These are phyloP conservation scores for Rhinolophus ferrumequinum DNA, from an alignment of 2,113 vertebrate genomes.

Conservation along the genomic window DNA sequence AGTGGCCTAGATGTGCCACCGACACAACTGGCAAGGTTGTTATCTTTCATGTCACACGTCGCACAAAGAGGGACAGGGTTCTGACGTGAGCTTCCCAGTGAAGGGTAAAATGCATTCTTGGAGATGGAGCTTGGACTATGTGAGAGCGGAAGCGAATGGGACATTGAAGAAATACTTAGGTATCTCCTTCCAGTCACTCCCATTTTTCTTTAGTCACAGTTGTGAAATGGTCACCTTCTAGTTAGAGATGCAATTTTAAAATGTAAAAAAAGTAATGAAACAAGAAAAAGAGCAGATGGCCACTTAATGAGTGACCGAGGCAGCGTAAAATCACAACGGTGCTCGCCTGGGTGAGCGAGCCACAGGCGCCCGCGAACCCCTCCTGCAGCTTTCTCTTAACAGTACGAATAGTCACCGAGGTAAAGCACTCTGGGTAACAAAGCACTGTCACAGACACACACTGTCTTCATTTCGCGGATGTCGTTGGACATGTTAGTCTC, in stretches of 20 bases:
- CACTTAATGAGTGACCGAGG: not conserved
- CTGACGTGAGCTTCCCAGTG: not conserved
- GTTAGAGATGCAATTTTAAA: not conserved
- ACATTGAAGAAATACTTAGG: not conserved
- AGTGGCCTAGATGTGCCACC: not conserved
- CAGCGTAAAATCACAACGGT: not conserved
- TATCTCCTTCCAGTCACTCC: not conserved
- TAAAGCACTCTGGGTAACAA: not conserved
- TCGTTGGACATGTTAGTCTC: not conserved
- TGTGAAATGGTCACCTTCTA: not conserved
- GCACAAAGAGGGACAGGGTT: not conserved
- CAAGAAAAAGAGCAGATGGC: not conserved
- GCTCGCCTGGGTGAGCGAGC: not conserved
- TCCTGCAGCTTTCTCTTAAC: not conserved
- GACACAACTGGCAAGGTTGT: not conserved
- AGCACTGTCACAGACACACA: not conserved
- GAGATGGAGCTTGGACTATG: not conserved
- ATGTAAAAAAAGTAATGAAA: not conserved
- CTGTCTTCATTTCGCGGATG: not conserved
- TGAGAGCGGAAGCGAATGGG: not conserved
- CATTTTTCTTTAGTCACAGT: not conserved
- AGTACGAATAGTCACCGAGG: not conserved
- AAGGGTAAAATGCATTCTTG: not conserved
- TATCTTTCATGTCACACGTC: not conserved
- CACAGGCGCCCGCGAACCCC: not conserved